Conservation (phyloP, 2,797 vertebrate genomes). For the Sparus aurata region DNA sequence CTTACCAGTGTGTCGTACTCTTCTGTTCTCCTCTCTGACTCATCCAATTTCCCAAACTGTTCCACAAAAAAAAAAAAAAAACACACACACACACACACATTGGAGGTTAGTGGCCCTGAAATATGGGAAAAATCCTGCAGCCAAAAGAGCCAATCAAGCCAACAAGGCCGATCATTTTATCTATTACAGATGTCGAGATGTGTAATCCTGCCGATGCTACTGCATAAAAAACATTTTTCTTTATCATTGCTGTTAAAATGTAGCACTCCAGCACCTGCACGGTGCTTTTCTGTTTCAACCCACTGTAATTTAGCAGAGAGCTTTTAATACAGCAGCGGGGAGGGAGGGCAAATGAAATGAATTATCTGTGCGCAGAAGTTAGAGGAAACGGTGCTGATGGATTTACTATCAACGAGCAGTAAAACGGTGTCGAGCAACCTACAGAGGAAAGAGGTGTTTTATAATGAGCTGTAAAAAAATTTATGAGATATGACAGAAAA, state of each 20-base stretch:
- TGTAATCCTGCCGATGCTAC: background rate
- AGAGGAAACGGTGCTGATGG: background rate
- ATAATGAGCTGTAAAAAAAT: background rate
- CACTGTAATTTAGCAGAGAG: background rate
- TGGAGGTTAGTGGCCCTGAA: background rate
- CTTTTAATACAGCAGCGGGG: constrained; percentile 1
- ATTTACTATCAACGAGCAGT: background rate
- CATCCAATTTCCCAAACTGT: constrained; percentile 93
- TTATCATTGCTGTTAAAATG: background rate
- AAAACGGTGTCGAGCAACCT: background rate
- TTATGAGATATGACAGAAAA: background rate
- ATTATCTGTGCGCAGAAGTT: too few species aligned
- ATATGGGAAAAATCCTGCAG: background rate
- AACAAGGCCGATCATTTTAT: too few species aligned
- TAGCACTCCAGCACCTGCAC: background rate
- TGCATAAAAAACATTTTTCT: background rate
- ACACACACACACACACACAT: constrained; percentile 3
- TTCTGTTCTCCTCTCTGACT: constrained; percentile 95
- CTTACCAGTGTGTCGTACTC: constrained; percentile 96
- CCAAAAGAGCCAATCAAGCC: background rate
- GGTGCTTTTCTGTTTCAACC: background rate
- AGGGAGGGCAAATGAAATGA: background rate
- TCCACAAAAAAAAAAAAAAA: constrained; percentile 28
- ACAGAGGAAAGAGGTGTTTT: background rate
- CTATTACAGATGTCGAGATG: too few species aligned